Evolutionary conservation across 2,797 vertebrate genomes (phyloP), one percentile per base, ranked within the genome.

Genomic region (Xerus rutilus): DNA sequence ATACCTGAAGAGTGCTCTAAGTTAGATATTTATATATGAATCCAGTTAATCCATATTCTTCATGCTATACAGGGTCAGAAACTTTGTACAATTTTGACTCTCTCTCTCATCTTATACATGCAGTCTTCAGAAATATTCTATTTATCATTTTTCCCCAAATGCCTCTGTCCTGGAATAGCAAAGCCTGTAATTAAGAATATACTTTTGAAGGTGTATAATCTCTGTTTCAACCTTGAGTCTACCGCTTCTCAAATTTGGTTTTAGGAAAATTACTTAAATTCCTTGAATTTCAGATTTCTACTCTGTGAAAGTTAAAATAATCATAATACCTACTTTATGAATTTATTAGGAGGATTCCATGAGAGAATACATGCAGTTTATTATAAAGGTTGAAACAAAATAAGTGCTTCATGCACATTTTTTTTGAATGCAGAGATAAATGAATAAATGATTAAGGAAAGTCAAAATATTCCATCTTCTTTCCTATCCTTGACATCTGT

Each of bases 1-100:
- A 25, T 92, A 54, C 83, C 47, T 94, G 89, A 47, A 87, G n/a
- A 94, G 89, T 72, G 7, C 13, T 54, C 17, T 28, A 76, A 91
- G 30, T 47, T 73, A 35, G 92, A 70, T 54, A 78, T 65, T 89
- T 86, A 49, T 30, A 13, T 78, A 54, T 78, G 45, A 92, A 62
- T 92, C 82, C 39, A 78, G 1, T 59, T 86, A n/a, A 93, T 2
- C 1, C 3, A 84, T 74, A 45, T 59, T 13, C 8, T 92, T 21
- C 15, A 52, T 17, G 35, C 47, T 49, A 86, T 20, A 4, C 12
- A 54, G 2, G 30, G 5, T 86, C 57, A 86, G 45, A 86, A 52
- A 12, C 15, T 65, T 30, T n/a, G 5, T 73, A 59, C 54, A 69
- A 72, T 83, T 70, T 67, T 93, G 84, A 81, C 35, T 88, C 7